Percentiles rank a stretch among this genome's conserved stretches.
phyloP scores from a whole-genome alignment of 1,140 invertebrate species.

The Xylocopa sonorina region DNA sequence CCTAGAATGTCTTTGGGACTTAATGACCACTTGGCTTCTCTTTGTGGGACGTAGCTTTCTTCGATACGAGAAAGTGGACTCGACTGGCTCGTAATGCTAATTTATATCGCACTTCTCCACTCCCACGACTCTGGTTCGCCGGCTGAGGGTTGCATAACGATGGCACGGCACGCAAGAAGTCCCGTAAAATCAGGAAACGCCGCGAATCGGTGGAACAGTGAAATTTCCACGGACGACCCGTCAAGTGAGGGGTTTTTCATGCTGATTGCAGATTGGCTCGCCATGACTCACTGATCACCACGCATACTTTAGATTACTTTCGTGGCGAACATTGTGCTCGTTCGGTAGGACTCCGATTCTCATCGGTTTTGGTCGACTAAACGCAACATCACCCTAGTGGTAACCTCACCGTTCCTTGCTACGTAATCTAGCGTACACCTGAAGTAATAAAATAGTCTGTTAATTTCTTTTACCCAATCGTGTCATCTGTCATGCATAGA shows the following conservation, averaged over 20 bases:
- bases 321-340: neutral
- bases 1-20: neutral
- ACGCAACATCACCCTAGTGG: too few species aligned
- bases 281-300: neutral
- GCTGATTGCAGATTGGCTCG: neutral
- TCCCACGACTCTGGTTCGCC: constrained; percentile 59
- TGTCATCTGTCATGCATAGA: too few species aligned
- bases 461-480: too few species aligned
- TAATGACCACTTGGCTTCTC: neutral
- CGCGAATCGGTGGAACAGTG: neutral
- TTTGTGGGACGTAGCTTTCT: neutral
- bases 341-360: neutral
- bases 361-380: neutral
- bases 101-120: constrained; percentile 39
- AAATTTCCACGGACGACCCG: neutral
- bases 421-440: too few species aligned
- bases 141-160: constrained; percentile 43
- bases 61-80: constrained; percentile 41
- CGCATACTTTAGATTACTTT: neutral
- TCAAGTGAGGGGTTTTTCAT: neutral
- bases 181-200: constrained; percentile 43
- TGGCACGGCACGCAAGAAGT: constrained; percentile 41
- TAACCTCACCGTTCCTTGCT: too few species aligned
- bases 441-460: too few species aligned
- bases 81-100: constrained; percentile 27